Percentiles rank a stretch among this genome's conserved stretches.
Conservation (phyloP, 2,113 vertebrate species). For the Agapornis roseicollis region DNA sequence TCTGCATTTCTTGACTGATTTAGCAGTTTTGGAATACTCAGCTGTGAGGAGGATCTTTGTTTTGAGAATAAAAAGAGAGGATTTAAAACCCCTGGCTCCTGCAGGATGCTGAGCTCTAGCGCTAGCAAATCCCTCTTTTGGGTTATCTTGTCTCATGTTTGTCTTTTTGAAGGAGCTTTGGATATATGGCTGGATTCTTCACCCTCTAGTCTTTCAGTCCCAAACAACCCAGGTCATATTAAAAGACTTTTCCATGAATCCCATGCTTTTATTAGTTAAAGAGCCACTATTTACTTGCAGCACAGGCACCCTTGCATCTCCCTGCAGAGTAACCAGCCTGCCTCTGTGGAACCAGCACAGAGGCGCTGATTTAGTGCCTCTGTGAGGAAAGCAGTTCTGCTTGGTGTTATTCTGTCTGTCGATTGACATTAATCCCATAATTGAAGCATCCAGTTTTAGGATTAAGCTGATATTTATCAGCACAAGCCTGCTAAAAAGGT, state of each 20-base stretch:
- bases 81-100: not conserved
- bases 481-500: slow-evolving; percentile 28
- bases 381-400: not conserved
- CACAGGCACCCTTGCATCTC: not conserved
- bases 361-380: not conserved
- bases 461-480: slow-evolving; percentile 53
- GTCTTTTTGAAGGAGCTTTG: not conserved
- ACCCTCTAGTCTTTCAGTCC: not conserved
- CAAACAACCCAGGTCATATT: not conserved
- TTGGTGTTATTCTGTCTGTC: not conserved
- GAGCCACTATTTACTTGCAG: not conserved
- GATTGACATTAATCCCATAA: slow-evolving; percentile 60
- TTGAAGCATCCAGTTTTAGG: slow-evolving; percentile 36
- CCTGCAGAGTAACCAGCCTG: not conserved
- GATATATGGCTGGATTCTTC: not conserved
- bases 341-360: not conserved
- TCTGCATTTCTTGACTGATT: not conserved
- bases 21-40: not conserved
- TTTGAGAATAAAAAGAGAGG: not conserved
- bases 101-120: not conserved
- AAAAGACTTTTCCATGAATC: not conserved
- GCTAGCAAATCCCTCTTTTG: not conserved
- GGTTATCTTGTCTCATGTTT: not conserved
- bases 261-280: not conserved
- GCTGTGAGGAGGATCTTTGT: not conserved